Evolutionary conservation across 2,888 invertebrate species (phyloP).

Genomic region (Hirtodrosophila trivittata): DNA sequence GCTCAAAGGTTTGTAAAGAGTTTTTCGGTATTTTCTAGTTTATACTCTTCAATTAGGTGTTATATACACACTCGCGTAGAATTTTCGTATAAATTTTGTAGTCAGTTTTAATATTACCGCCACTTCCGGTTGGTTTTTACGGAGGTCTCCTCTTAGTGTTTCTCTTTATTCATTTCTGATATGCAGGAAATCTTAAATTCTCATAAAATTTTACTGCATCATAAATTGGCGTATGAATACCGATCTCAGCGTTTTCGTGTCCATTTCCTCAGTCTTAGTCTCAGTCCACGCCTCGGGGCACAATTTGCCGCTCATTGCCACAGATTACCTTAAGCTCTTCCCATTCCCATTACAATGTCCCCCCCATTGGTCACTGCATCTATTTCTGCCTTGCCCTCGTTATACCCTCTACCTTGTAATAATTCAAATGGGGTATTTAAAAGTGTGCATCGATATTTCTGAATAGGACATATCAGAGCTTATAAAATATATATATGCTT

Average conservation of each 20-base stretch:
- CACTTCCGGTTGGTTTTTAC: conserved; percentile 57
- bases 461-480: no score
- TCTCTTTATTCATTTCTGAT: conserved; percentile 33
- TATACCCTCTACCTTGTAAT: background rate
- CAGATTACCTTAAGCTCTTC: conserved; percentile 36
- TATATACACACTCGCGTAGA: background rate
- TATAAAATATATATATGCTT: no score
- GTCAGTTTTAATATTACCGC: conserved; percentile 22
- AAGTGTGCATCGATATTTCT: no score
- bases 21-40: conserved; percentile 3
- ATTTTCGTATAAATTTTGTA: background rate
- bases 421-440: no score
- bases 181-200: conserved; percentile 80
- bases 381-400: conserved; percentile 1
- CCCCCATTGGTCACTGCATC: background rate
- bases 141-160: conserved; percentile 18
- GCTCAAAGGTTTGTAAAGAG: conserved; percentile 11
- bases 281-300: conserved; percentile 35
- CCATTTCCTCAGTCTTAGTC: conserved; percentile 66
- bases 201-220: conserved; percentile 78
- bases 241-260: conserved; percentile 65
- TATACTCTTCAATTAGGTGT: background rate
- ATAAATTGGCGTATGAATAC: conserved; percentile 77
- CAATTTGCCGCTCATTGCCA: conserved; percentile 28
- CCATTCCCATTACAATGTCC: conserved; percentile 20